Conservation (phyloP, 2,888 invertebrate species). For the Athrips mouffetella region DNA sequence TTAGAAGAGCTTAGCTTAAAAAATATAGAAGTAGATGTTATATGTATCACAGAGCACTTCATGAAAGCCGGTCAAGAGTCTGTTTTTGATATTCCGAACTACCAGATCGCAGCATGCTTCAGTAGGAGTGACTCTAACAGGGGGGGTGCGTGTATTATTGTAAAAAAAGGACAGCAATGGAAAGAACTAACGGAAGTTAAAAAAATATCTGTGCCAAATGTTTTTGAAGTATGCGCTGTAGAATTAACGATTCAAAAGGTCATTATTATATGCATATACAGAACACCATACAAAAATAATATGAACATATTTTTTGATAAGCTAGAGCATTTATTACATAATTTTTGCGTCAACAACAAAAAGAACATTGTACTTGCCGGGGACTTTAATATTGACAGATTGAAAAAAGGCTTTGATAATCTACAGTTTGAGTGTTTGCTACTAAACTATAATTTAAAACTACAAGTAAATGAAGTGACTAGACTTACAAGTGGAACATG, state of each 20-base stretch:
- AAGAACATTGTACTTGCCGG: neutral
- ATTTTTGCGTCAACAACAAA: neutral
- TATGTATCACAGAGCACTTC: neutral
- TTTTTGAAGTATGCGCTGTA: conserved; percentile 5
- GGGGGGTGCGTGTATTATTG: neutral
- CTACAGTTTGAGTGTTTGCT: conserved; percentile 2
- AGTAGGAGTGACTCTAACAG: neutral
- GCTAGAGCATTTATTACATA: neutral
- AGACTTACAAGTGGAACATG: neutral
- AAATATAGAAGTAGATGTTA: neutral
- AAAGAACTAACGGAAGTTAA: neutral
- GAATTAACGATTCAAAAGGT: neutral
- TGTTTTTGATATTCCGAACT: neutral
- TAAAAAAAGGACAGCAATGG: neutral
- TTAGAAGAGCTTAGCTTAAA: neutral
- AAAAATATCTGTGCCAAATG: neutral
- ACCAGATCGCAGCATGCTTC: neutral
- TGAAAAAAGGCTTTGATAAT: neutral
- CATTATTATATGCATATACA: neutral
- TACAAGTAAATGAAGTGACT: conserved; percentile 6
- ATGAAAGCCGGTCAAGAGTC: neutral
- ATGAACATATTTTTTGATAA: neutral
- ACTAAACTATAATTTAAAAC: conserved; percentile 4
- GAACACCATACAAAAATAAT: neutral
- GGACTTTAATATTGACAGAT: conserved; percentile 3